These are phyloP conservation scores for Limenitis camilla DNA, from an alignment of 2,888 invertebrate genomes.

Conservation along the genomic window DNA sequence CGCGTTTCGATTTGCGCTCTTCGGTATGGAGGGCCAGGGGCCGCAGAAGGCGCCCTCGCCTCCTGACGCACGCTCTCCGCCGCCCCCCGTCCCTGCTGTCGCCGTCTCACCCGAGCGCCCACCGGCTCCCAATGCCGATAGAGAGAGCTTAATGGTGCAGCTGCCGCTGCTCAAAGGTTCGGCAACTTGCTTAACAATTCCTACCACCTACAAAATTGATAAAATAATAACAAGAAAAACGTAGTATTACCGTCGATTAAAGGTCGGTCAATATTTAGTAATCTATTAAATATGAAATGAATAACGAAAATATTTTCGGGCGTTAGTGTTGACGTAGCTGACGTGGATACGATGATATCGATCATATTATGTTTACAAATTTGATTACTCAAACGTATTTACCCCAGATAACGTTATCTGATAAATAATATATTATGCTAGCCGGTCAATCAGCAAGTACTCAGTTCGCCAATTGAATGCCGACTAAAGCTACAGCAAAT, in stretches of 20 bases:
- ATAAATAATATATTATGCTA: no score
- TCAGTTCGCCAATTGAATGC: no score
- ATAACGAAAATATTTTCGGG: not conserved
- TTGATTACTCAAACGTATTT: slow-evolving; percentile 17
- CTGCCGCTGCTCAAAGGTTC: slow-evolving; percentile 72
- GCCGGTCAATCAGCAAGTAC: no score
- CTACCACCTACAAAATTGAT: no score
- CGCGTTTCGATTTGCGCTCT: slow-evolving; percentile 66
- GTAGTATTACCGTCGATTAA: no score
- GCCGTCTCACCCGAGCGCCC: slow-evolving; percentile 50
- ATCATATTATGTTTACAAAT: slow-evolving; percentile 10
- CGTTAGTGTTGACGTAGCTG: not conserved
- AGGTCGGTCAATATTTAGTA: no score
- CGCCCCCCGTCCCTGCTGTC: slow-evolving; percentile 42
- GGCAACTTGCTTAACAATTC: no score
- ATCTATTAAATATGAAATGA: no score
- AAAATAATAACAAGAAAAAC: no score
- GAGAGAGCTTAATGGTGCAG: slow-evolving; percentile 67
- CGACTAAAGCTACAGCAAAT: slow-evolving; percentile 35
- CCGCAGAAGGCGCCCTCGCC: slow-evolving; percentile 61
- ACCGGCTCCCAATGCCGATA: slow-evolving; percentile 48
- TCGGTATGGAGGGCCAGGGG: slow-evolving; percentile 59
- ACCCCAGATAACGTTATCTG: no score
- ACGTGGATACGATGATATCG: slow-evolving; percentile 22
- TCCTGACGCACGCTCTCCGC: slow-evolving; percentile 62